Evolutionary conservation across 37 sponge, comb jelly and placozoan species (phyloP).

Genomic region (Haliclona indistincta): DNA sequence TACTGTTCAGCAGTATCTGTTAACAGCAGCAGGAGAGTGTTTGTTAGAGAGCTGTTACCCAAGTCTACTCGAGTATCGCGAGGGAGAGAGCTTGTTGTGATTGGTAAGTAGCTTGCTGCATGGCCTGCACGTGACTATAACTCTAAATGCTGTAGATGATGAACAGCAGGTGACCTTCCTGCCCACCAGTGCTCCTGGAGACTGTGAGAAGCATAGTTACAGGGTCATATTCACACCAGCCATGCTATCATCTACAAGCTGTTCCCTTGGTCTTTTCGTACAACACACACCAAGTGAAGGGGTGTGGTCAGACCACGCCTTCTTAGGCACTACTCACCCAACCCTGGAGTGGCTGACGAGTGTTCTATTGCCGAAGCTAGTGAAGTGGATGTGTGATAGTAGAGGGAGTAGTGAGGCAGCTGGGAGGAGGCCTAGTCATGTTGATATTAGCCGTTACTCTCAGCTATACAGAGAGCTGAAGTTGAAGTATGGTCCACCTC

Average conservation of each 20-base stretch:
- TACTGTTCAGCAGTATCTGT: not conserved
- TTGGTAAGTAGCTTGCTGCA: conserved; percentile 20
- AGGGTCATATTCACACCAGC: not conserved
- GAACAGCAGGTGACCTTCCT: not conserved
- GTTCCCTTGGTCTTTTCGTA: not conserved
- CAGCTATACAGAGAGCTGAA: conserved; percentile 69
- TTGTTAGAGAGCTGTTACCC: conserved; percentile 51
- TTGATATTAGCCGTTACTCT: conserved; percentile 59
- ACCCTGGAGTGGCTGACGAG: conserved; percentile 62
- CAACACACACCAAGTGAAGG: not conserved
- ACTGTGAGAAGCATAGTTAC: not conserved
- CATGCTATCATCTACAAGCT: too few relatives aligned
- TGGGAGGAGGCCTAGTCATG: not conserved
- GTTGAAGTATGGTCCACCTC: conserved; percentile 73
- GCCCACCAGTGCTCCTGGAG: not conserved
- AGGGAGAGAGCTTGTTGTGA: conserved; percentile 32
- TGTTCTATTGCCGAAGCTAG: conserved; percentile 68
- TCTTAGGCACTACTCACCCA: conserved; percentile 22
- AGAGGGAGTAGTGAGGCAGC: conserved; percentile 9
- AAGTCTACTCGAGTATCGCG: not conserved
- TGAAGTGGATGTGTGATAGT: conserved; percentile 50
- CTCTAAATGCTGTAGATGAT: too few relatives aligned
- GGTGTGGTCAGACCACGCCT: not conserved
- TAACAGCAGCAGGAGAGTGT: not conserved
- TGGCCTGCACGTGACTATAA: not conserved